Percentiles rank a stretch among this genome's conserved stretches.
These are phyloP conservation scores for Asbolus verrucosus DNA, from an alignment of 1,140 invertebrate species.

Conservation along the genomic window DNA sequence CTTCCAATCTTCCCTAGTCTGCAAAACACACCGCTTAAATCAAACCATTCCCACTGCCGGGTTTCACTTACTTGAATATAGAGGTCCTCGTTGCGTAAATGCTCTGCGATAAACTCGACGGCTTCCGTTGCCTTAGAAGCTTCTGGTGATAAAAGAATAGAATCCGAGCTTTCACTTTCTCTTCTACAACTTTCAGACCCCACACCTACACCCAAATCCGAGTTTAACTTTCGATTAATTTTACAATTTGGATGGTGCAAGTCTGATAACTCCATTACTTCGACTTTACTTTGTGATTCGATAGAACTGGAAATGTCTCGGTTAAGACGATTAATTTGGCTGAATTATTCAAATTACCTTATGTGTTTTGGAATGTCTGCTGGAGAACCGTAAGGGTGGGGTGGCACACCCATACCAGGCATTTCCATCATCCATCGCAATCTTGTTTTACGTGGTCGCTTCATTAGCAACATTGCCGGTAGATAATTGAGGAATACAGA, in stretches of 20 bases:
- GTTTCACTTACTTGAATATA: slow-evolving; percentile 89
- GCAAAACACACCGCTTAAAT: slow-evolving; percentile 52
- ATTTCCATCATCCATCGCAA: slow-evolving; percentile 98
- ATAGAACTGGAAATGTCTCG: slow-evolving; percentile 60
- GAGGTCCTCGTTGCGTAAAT: slow-evolving; percentile 95
- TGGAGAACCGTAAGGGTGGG: slow-evolving; percentile 83
- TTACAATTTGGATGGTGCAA: slow-evolving; percentile 96
- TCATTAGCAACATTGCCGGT: slow-evolving; percentile 89
- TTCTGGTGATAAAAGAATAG: slow-evolving; percentile 89
- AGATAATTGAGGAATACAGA: slow-evolving; percentile 94
- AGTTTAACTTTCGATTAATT: slow-evolving; percentile 83
- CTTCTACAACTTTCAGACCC: slow-evolving; percentile 75
- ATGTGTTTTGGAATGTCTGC: slow-evolving; percentile 85
- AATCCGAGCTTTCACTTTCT: slow-evolving; percentile 92
- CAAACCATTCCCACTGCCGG: neutral
- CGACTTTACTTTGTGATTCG: slow-evolving; percentile 80
- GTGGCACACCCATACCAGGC: slow-evolving; percentile 85
- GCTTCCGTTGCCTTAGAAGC: slow-evolving; percentile 96
- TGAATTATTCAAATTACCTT: slow-evolving; percentile 65
- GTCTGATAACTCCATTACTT: slow-evolving; percentile 94
- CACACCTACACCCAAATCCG: slow-evolving; percentile 75
- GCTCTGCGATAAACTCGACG: slow-evolving; percentile 97
- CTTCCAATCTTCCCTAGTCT: slow-evolving; percentile 99
- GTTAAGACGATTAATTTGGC: neutral
- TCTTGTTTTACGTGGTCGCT: slow-evolving; percentile 90